Conservation (phyloP, 1,140 invertebrate species). For the Tetramorium simillimum region DNA sequence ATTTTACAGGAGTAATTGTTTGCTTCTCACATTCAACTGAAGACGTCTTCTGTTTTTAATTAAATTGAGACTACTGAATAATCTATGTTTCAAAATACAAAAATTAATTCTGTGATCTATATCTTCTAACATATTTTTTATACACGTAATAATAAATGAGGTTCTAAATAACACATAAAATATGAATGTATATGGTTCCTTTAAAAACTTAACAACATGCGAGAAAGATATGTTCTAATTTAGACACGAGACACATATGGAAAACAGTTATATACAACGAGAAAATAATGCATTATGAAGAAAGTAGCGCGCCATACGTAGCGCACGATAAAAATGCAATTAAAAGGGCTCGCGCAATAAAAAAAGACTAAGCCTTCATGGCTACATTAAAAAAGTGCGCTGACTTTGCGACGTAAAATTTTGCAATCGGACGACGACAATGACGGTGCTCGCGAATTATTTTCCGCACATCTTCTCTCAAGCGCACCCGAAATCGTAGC, state of each 20-base stretch:
- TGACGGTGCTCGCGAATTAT: conserved; percentile 12
- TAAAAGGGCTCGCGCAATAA: conserved; percentile 34
- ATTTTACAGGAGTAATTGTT: too few species aligned
- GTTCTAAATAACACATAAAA: background rate
- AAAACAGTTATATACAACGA: conserved; percentile 6
- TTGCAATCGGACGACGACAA: background rate
- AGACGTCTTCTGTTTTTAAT: too few species aligned
- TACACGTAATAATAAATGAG: background rate
- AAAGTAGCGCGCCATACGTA: background rate
- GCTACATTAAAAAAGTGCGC: background rate
- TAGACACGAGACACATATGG: background rate
- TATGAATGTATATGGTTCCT: background rate
- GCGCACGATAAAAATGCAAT: conserved; percentile 38
- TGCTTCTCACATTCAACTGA: too few species aligned
- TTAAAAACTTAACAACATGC: conserved; percentile 2
- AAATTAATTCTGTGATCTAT: too few species aligned
- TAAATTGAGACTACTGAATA: background rate
- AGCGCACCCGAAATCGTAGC: conserved; percentile 1
- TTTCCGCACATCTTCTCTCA: conserved; percentile 11
- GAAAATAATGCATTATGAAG: conserved; percentile 36
- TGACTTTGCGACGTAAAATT: background rate
- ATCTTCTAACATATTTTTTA: background rate
- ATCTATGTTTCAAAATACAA: background rate
- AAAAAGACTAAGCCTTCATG: background rate
- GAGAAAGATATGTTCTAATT: conserved; percentile 35